Evolutionary conservation across 2,797 vertebrate species (phyloP), one percentile per base, ranked within the genome.

Genomic region (Cephalopachus bancanus): DNA sequence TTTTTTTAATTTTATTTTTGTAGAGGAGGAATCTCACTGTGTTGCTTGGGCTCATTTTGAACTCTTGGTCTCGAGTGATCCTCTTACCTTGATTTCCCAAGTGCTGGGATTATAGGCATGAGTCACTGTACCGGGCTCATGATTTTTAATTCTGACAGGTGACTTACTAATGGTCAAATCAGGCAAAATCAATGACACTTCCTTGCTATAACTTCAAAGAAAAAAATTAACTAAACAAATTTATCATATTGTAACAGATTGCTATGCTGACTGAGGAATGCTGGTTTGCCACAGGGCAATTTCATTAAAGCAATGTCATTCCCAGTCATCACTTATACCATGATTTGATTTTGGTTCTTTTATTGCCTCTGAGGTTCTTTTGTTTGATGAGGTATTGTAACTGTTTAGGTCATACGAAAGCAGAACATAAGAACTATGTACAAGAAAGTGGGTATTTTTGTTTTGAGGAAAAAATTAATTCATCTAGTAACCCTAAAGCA

Each of bases 401-500:
- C 89, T 93, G 15, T 57, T 72, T 84, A 84, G 49, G 79, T 93
- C 72, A 84, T 89, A 57, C 86, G 49, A 85, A 59, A 89, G 69
- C 12, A 89, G 71, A 95, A 89, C 26, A 28, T 83, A 86, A 55
- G 49, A 76, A 49, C 33, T 57, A 67, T 19, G 24, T 78, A 84
- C 84, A 64, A 72, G 71, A 89, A 89, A 79, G 81, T 79, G 22
- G 37, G 55, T 76, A 83, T 93, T 71, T 75, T 81, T 83, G 53
- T 69, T 37, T 76, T 93, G 60, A 65, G 60, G 22, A 67, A 19
- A 80, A 90, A 80, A 86, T 65, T 60, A 9, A 90, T 93, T 91
- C 16, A 64, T 67, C 37, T 86, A 90, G 44, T 89, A 86, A 93
- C 37, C 26, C 51, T 75, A 72, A 85, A 49, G 28, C 72, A 9